Conservation (phyloP, 2,888 invertebrate species). For the Drosophila kanekoi region DNA sequence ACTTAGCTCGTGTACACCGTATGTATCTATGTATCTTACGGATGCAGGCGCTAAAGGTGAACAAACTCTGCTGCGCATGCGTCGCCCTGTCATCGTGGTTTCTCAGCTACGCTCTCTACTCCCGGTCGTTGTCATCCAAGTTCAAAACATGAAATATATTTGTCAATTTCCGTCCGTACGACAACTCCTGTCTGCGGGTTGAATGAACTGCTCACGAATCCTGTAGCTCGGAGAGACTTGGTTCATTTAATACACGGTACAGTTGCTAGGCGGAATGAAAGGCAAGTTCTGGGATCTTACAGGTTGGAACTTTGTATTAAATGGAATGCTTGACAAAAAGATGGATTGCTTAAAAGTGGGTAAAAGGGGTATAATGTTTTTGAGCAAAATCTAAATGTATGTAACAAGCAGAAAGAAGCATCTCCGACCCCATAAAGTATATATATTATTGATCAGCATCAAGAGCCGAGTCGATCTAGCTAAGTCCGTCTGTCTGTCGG, state of each 20-base stretch:
- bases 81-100: constrained; percentile 34
- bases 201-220: constrained; percentile 66
- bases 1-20: constrained; percentile 50
- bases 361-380: too few relatives aligned
- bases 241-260: constrained; percentile 45
- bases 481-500: too few relatives aligned
- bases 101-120: constrained; percentile 36
- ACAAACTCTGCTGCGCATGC: constrained; percentile 73
- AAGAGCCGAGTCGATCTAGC: too few relatives aligned
- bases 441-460: too few relatives aligned
- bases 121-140: constrained; percentile 65
- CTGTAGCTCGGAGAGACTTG: constrained; percentile 34
- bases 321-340: too few relatives aligned
- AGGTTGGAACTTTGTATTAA: not conserved
- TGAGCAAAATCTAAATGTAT: too few relatives aligned
- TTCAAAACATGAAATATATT: constrained; percentile 75
- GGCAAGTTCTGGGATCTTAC: not conserved
- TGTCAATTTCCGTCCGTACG: constrained; percentile 55
- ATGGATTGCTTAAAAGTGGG: too few relatives aligned
- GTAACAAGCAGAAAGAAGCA: too few relatives aligned
- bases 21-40: constrained; percentile 28
- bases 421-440: too few relatives aligned
- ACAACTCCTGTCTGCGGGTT: constrained; percentile 43
- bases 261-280: not conserved
- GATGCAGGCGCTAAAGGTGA: constrained; percentile 60